A percentile compares a stretch with the other conserved stretches of the same genome.
phyloP scores from a whole-genome alignment of 2,113 vertebrate genomes.

The Baryphthengus martii region DNA sequence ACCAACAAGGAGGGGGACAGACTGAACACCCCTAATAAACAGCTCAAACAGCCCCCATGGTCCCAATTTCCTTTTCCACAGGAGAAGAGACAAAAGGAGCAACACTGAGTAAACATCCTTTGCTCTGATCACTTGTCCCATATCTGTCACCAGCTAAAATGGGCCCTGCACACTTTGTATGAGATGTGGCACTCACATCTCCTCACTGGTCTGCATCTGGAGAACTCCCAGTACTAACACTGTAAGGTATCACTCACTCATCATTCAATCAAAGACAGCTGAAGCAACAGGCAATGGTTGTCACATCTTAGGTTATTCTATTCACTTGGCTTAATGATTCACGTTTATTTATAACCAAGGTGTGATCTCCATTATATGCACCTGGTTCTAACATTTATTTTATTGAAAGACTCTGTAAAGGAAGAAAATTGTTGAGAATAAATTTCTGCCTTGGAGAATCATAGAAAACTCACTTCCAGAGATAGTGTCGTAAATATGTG shows the following conservation, averaged over 20 bases:
- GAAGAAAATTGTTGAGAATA: constrained; percentile 12
- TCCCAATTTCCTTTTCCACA: background rate
- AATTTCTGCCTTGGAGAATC: constrained; percentile 6
- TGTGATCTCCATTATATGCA: background rate
- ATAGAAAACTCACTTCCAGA: constrained; percentile 20
- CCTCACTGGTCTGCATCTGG: background rate
- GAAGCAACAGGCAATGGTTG: background rate
- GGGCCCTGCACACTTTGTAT: background rate
- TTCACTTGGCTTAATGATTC: background rate
- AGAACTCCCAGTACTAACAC: background rate
- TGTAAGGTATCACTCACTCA: background rate
- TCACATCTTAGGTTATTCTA: background rate
- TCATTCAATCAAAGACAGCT: background rate
- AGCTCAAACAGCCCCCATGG: background rate
- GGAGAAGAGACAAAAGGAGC: background rate
- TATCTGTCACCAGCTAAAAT: background rate
- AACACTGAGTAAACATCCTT: background rate
- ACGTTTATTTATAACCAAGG: background rate
- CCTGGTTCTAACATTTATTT: background rate
- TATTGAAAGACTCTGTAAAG: background rate
- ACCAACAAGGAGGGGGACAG: background rate
- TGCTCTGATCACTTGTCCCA: background rate
- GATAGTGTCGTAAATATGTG: background rate
- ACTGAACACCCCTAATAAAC: background rate
- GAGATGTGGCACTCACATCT: background rate